Percentiles rank a stretch among this genome's conserved stretches.
phyloP scores from a whole-genome alignment of 1,140 invertebrate genomes.

The Zaprionus taronus region DNA sequence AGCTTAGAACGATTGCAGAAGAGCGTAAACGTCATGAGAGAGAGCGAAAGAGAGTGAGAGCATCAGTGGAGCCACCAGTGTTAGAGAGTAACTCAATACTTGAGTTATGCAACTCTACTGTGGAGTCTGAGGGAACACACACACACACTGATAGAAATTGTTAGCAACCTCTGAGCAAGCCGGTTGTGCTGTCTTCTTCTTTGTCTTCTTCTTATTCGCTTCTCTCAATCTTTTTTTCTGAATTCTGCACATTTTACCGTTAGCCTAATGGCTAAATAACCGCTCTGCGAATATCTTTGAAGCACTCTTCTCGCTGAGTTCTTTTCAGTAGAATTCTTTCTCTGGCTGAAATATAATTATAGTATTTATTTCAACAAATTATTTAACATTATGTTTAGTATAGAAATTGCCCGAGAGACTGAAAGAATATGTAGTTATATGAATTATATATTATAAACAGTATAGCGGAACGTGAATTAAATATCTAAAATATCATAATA shows the following conservation, averaged over 20 bases:
- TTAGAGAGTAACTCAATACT: slow-evolving; percentile 26
- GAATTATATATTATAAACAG: background rate
- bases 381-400: background rate
- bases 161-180: slow-evolving; percentile 11
- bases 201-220: slow-evolving; percentile 24
- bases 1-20: slow-evolving; percentile 6
- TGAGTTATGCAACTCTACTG: slow-evolving; percentile 45
- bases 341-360: slow-evolving; percentile 34
- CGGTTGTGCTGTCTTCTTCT: slow-evolving; percentile 17
- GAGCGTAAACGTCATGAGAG: background rate
- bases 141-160: background rate
- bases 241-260: slow-evolving; percentile 80
- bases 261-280: slow-evolving; percentile 81
- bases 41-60: slow-evolving; percentile 2
- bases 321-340: background rate
- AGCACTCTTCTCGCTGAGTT: background rate
- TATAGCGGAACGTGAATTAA: background rate
- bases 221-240: slow-evolving; percentile 34
- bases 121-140: background rate
- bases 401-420: background rate
- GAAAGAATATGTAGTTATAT: background rate
- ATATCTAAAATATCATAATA: no score
- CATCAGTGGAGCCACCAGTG: background rate
- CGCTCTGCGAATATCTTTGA: slow-evolving; percentile 37
- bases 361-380: slow-evolving; percentile 6